Percentiles rank a stretch among this genome's conserved stretches.
These are phyloP conservation scores for Diaperis boleti DNA, from an alignment of 2,888 invertebrate species.

Conservation along the genomic window DNA sequence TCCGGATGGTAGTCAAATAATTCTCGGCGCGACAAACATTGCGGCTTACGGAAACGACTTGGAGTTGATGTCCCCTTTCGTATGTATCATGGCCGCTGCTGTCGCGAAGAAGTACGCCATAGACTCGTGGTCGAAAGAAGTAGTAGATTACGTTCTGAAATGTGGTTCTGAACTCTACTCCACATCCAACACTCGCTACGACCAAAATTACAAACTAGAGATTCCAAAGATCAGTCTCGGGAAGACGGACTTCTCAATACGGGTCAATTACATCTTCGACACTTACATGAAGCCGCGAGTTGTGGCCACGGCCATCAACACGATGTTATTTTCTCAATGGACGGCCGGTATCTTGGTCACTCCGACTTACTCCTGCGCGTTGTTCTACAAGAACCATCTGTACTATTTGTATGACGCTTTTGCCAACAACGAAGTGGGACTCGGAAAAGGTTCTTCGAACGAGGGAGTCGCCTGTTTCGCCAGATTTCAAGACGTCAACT, in stretches of 20 bases:
- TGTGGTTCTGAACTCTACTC: conserved; percentile 65
- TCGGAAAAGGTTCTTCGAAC: conserved; percentile 63
- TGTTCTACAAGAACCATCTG: conserved; percentile 71
- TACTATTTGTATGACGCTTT: conserved; percentile 75
- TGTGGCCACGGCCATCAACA: conserved; percentile 58
- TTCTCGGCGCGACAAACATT: conserved; percentile 69
- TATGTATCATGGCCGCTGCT: conserved; percentile 72
- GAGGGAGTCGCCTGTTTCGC: conserved; percentile 35
- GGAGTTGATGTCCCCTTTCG: conserved; percentile 68
- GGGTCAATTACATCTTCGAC: conserved; percentile 66
- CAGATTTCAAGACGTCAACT: conserved; percentile 20
- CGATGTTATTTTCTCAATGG: conserved; percentile 66
- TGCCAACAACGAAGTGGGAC: conserved; percentile 73
- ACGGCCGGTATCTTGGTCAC: conserved; percentile 74
- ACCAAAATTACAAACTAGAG: conserved; percentile 69
- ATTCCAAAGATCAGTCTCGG: conserved; percentile 75
- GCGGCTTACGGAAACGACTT: conserved; percentile 58
- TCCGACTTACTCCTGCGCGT: conserved; percentile 72
- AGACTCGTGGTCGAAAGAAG: conserved; percentile 72
- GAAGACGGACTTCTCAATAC: conserved; percentile 68
- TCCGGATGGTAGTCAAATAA: conserved; percentile 73
- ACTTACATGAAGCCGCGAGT: conserved; percentile 58
- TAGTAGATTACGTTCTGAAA: conserved; percentile 72
- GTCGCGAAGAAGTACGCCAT: conserved; percentile 73
- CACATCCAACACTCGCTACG: conserved; percentile 63